Base-by-base conservation (phyloP, 1,140 invertebrate genomes). In the Helicoverpa armigera region DNA sequence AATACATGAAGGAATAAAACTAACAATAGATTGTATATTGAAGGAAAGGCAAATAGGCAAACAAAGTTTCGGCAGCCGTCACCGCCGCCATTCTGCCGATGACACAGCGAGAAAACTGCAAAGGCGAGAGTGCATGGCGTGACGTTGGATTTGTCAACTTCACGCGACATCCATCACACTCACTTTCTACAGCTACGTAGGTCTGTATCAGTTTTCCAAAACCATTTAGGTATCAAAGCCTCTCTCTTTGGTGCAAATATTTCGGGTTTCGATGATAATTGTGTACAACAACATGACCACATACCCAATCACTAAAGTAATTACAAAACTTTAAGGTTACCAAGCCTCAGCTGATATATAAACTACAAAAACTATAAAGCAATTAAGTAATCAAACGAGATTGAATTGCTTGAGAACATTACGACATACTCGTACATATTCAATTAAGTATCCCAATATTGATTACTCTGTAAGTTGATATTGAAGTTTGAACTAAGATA, bases 401-500 rank as follows among this genome's bases (percentile, higher is more conserved):
- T 54, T 16, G 7, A 54, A 9, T n/a, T n/a, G 9, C 35, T 43
- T 9, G 50, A 18, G 13, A 29, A 61, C 11, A 31, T 54, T 70
- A 70, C 67, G 11, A 72, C 50, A 54, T 31, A 54, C 23, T 23
- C 23, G 23, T 23, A 23, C 13, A 29, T 54, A 53, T 72, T 54
- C 48, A 69, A 50, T 69, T 10, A 54, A 72, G 50, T 31, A 29
- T 14, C 2, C 23, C 5, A 51, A 73, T 73, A 73, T 73, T 73
- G 70, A 73, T 73, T 73, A 58, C 70, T 56, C 18, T 43, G 70
- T 73, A 56, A 73, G 12, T 73, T 35, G 70, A 73, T 56, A 58
- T 16, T n/a, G 12, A 18, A 73, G 29, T 58, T 56, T 43, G 70
- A 73, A 56, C 53, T 56, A 43, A 43, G 53, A 73, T 73, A 73